phyloP scores from a whole-genome alignment of 2,113 vertebrate genomes.

The Neotoma lepida region DNA sequence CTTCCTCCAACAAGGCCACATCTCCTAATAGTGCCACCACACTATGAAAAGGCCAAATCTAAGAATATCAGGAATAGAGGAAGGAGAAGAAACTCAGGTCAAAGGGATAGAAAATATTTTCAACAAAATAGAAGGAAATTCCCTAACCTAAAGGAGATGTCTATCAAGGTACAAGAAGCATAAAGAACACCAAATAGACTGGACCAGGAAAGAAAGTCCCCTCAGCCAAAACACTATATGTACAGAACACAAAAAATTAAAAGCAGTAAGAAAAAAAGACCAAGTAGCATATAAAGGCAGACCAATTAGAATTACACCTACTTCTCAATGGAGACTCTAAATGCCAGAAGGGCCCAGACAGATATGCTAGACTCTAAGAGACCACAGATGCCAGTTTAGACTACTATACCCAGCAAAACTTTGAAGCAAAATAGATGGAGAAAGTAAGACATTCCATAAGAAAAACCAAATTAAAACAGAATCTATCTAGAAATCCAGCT shows the following conservation, averaged over 20 bases:
- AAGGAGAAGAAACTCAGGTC: no score
- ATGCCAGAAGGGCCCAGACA: not conserved
- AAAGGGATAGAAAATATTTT: no score
- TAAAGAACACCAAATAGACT: not conserved
- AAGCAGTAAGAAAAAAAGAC: no score
- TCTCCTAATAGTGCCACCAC: no score
- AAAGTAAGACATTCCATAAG: not conserved
- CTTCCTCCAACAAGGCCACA: no score
- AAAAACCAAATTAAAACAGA: not conserved
- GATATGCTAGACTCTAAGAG: not conserved
- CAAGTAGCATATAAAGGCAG: not conserved
- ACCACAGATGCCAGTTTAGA: no score
- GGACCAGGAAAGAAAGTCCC: not conserved
- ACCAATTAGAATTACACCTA: not conserved
- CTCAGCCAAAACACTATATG: not conserved
- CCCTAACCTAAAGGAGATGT: not conserved
- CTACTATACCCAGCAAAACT: not conserved
- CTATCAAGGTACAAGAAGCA: not conserved
- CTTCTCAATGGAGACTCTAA: not conserved
- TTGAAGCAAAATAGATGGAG: not conserved
- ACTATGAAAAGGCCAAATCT: no score
- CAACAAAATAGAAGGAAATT: not conserved
- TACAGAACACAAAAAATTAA: not conserved
- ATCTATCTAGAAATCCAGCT: not conserved
- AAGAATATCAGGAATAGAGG: no score